phyloP scores from a whole-genome alignment of 2,888 invertebrate species.

The Lasioglossum oenotherae region DNA sequence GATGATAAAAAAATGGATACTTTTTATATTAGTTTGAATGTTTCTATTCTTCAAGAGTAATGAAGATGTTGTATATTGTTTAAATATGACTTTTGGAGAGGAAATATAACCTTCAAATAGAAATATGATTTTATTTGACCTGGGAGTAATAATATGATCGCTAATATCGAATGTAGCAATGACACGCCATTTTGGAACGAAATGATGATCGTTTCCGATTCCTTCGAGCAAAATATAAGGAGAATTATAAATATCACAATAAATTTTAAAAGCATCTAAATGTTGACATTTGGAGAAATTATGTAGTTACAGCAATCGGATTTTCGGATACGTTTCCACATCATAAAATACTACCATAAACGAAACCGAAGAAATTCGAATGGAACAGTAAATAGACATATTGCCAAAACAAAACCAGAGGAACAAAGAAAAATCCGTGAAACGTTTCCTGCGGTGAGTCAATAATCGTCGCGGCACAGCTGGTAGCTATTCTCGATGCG shows the following conservation, averaged over 20 bases:
- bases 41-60: background rate
- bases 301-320: background rate
- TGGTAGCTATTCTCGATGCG: constrained; percentile 5
- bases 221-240: background rate
- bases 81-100: background rate
- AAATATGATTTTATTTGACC: background rate
- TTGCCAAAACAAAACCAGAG: background rate
- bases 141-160: background rate
- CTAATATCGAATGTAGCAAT: background rate
- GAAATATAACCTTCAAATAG: background rate
- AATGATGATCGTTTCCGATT: background rate
- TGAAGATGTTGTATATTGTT: background rate
- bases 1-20: background rate
- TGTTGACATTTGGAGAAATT: background rate
- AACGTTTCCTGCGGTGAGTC: background rate
- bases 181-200: background rate
- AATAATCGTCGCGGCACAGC: background rate
- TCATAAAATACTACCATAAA: background rate
- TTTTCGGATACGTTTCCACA: background rate
- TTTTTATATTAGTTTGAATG: background rate
- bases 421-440: background rate
- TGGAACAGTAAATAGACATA: background rate
- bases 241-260: background rate
- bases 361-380: background rate
- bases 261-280: background rate